Percentiles rank a stretch among this genome's conserved stretches.
These are phyloP conservation scores for Rhagophthalmus giganteus DNA, from an alignment of 2,888 invertebrate genomes.

Conservation along the genomic window DNA sequence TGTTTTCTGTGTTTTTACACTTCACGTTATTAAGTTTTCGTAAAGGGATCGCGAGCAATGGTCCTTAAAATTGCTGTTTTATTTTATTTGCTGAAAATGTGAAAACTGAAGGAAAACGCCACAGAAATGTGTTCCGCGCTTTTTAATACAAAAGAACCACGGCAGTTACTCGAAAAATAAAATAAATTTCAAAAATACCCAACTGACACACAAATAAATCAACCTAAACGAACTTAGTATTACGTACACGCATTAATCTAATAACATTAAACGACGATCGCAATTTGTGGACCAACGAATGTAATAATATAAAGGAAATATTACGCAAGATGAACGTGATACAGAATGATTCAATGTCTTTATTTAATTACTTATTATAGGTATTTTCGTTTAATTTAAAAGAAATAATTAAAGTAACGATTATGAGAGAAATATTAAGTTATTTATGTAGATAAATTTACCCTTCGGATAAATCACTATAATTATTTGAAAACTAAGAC, in stretches of 20 bases:
- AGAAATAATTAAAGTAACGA: too few species aligned
- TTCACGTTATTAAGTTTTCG: constrained; percentile 16
- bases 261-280: background rate
- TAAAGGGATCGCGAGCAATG: constrained; percentile 14
- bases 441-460: too few species aligned
- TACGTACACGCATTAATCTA: too few species aligned
- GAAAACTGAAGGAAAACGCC: constrained; percentile 9
- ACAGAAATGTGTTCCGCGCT: constrained; percentile 6
- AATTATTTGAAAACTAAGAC: too few species aligned
- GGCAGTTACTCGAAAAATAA: background rate
- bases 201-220: too few species aligned
- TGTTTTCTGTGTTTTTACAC: constrained; percentile 14
- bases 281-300: background rate
- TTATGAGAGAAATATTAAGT: too few species aligned
- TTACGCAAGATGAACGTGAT: background rate
- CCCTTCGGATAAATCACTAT: too few species aligned
- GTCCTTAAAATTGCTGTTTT: constrained; percentile 15
- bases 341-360: too few species aligned
- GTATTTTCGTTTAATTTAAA: too few species aligned
- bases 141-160: constrained; percentile 5
- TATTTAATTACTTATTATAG: too few species aligned
- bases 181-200: too few species aligned
- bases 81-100: constrained; percentile 13
- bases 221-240: too few species aligned
- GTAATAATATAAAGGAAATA: background rate